Evolutionary conservation across 2,888 invertebrate genomes (phyloP), one percentile per base, ranked within the genome.

Genomic region (Smittia sp.): DNA sequence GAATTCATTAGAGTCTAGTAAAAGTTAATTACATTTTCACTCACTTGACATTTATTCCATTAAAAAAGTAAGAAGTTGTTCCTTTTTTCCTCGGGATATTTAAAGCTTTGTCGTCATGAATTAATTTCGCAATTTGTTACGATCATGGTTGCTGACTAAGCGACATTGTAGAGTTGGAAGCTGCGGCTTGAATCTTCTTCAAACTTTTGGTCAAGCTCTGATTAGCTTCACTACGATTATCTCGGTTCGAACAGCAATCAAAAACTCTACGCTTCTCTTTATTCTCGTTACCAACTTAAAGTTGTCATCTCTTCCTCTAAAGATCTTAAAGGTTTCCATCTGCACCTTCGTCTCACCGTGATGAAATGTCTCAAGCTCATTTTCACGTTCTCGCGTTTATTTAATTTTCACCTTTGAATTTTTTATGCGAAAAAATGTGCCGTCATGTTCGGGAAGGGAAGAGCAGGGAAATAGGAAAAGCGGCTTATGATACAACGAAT

Each of bases 11-110:
- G 72, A 72, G 73, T 54, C 39, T 73, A 73, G 22, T 73, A 65
- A 72, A 73, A 73, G 73, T 73, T 73, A 73, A 73, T 73, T 73
- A 73, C 65, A 11, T 73, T 73, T 69, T 20, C 68, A 41, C 66
- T 73, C 46, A 63, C 65, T 65, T 65, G 73, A 73, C 73, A 73
- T 65, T 73, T 46, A 41, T 63, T 65, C 73, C 38, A 73, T 72
- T 72, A 73, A 73, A n/a, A 73, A 73, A 65, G 73, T 46, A 52
- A 73, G 62, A n/a, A 65, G 46, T 46, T 65, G 24, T 25, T 39
- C 13, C 11, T 58, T 20, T 24, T 13, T 32, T 20, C 58, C 18
- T 46, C 18, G n/a, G n/a, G 58, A 58, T 46, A 3, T 13, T 70
- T 54, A 39, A 38, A 62, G 39, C 38, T 62, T 38, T n/a, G 58